Conservation (phyloP, 2,888 invertebrate species). For the Candidula unifasciata region DNA sequence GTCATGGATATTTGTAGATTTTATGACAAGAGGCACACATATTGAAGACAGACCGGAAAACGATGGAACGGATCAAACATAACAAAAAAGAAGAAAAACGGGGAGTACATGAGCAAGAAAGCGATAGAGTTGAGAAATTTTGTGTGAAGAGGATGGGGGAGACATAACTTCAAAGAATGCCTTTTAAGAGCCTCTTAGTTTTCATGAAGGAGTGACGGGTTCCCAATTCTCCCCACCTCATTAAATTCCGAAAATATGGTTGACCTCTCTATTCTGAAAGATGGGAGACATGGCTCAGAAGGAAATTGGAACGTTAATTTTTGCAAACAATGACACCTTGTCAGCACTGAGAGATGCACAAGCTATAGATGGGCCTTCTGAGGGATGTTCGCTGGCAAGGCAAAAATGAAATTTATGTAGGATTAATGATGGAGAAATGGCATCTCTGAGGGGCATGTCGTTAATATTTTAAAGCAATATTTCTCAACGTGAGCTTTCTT, state of each 20-base stretch:
- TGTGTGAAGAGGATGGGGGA: neutral
- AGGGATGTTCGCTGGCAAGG: neutral
- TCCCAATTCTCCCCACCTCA: constrained; percentile 36
- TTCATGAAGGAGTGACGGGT: constrained; percentile 24
- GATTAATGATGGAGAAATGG: constrained; percentile 34
- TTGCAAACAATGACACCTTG: constrained; percentile 45
- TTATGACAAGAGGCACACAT: too few relatives aligned
- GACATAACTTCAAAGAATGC: constrained; percentile 24
- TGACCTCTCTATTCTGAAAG: constrained; percentile 30
- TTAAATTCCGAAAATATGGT: constrained; percentile 44
- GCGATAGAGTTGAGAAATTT: neutral
- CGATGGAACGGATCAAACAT: neutral
- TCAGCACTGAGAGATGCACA: constrained; percentile 30
- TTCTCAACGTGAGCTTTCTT: neutral
- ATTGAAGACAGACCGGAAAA: neutral
- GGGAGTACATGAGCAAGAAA: neutral
- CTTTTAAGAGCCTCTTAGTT: constrained; percentile 30
- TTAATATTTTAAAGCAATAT: constrained; percentile 29
- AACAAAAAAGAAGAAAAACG: neutral
- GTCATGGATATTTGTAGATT: too few relatives aligned
- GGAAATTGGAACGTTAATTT: constrained; percentile 38
- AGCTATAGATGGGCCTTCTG: constrained; percentile 14
- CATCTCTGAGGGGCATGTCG: constrained; percentile 10
- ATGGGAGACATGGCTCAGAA: constrained; percentile 13
- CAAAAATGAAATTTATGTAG: constrained; percentile 17